phyloP scores from a whole-genome alignment of 2,797 vertebrate genomes.

The Chrosomus eos region DNA sequence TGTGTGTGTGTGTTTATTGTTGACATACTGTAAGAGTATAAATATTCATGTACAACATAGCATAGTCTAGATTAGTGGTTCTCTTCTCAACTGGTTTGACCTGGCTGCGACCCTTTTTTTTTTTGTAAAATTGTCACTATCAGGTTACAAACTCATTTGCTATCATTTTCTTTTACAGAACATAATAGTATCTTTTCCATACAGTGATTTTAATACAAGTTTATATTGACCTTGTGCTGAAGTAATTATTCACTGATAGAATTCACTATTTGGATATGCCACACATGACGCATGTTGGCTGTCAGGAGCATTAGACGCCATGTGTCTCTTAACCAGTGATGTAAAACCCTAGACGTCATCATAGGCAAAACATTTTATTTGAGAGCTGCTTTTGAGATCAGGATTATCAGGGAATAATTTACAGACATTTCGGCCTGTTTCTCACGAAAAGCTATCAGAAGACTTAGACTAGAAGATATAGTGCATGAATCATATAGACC shows the following conservation, averaged over 20 bases:
- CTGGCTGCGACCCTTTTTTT: not conserved
- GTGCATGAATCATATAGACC: slow-evolving; percentile 1
- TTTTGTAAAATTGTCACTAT: not conserved
- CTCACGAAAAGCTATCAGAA: not conserved
- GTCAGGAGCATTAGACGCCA: not conserved
- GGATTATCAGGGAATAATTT: not conserved
- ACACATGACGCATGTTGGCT: not conserved
- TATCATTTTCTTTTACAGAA: not conserved
- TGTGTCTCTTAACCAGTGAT: slow-evolving; percentile 1
- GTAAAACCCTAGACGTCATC: not conserved
- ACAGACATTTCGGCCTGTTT: not conserved
- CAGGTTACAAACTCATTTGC: not conserved
- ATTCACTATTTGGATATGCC: not conserved
- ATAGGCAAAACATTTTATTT: not conserved
- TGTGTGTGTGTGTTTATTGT: not conserved
- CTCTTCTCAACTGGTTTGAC: not conserved
- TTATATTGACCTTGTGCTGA: not conserved
- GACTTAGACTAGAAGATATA: too few species aligned
- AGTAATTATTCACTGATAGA: not conserved
- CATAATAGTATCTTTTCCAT: not conserved
- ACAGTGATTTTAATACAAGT: not conserved
- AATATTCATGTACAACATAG: not conserved
- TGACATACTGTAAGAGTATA: not conserved
- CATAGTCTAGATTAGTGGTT: not conserved
- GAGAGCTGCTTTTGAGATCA: not conserved